These are phyloP conservation scores for Antrozous pallidus DNA, from an alignment of 2,797 vertebrate genomes.

Conservation along the genomic window DNA sequence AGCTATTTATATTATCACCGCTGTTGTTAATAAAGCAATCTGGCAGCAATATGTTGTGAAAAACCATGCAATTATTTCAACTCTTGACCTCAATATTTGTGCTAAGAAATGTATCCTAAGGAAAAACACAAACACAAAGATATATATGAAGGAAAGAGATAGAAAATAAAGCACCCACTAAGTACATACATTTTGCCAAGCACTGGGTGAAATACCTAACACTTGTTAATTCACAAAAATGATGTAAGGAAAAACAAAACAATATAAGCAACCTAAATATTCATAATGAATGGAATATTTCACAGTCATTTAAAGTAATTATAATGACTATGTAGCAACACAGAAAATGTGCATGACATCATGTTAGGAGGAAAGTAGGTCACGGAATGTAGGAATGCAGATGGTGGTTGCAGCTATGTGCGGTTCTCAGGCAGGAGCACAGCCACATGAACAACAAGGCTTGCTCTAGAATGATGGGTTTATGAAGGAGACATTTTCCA, in stretches of 20 bases:
- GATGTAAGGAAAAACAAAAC: not conserved
- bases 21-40: not conserved
- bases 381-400: not conserved
- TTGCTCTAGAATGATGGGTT: not conserved
- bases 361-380: not conserved
- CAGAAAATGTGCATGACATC: not conserved
- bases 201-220: not conserved
- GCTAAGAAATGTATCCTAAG: not conserved
- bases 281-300: slow-evolving; percentile 10
- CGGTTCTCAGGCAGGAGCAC: not conserved
- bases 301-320: slow-evolving; percentile 51
- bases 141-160: not conserved
- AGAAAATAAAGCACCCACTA: not conserved
- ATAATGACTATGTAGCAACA: slow-evolving; percentile 4
- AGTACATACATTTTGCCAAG: not conserved
- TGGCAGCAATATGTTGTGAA: not conserved
- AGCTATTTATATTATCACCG: not conserved
- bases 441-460: not conserved
- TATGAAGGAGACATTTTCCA: not conserved
- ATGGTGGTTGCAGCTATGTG: accelerated
- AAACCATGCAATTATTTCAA: not conserved
- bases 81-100: not conserved
- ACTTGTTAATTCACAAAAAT: not conserved
- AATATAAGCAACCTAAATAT: slow-evolving; percentile 7
- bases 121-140: not conserved